Base-by-base conservation (phyloP, 1,140 invertebrate genomes). In the Coelopa frigida region DNA sequence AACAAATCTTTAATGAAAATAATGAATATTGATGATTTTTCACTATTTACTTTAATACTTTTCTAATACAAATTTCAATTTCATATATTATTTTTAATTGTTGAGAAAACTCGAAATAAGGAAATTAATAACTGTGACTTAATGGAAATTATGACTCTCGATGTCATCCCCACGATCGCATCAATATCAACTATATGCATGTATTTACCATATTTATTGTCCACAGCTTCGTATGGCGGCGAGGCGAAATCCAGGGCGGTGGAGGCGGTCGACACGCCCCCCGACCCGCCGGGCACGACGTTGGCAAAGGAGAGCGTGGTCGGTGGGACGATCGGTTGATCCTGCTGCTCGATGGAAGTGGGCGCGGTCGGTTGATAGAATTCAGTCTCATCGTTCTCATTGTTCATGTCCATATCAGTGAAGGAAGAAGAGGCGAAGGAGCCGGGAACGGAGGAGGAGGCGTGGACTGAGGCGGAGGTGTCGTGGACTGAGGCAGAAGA, bases 281-380 rank as follows among this genome's bases (percentile, higher is more conserved):
- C 51, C 31, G 58, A 52, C 40, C 54, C 55, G 27, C 58, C 49
- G 4, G 49, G 39, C 10, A 45, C 58, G 17, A 62, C 58, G 51
- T 65, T 62, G 27, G 58, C 55, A 46, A 66, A 66, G 14, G 59
- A 55, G 48, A 66, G 40, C 3, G 62, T 66, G 26, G 62, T 66
- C 18, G 62, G 59, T 5, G 62, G 62, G 38, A 66, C 50, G 24
- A 57, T 56, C 1, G 62, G 62, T 38, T 66, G 60, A 57, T 66
- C 62, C 47, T 66, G 62, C 36, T 66, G 62, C 49, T 66, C 62
- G 32, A 66, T 61, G 37, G 62, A 66, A 35, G 62, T 61, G 41
- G 62, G 53, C 21, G 58, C 37, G 5, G 21, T 18, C 43, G 48
- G 48, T 44, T 52, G 44, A 10, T 47, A 55, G 29, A 52, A 58